Percentiles rank a stretch among this genome's conserved stretches.
Evolutionary conservation across 2,113 vertebrate genomes (phyloP).

Genomic region (Nothoprocta perdicaria): DNA sequence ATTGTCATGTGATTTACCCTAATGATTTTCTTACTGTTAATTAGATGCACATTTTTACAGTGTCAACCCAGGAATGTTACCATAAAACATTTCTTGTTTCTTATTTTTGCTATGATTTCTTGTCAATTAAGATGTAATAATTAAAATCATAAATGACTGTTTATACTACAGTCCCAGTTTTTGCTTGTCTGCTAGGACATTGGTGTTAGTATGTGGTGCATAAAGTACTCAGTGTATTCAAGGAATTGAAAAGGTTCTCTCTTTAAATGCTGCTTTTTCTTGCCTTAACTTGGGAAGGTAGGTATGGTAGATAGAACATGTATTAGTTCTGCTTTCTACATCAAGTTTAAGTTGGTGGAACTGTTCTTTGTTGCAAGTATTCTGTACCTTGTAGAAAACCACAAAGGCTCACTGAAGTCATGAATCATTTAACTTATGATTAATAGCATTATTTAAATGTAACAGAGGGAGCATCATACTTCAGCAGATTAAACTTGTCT

Average conservation of each 20-base stretch:
- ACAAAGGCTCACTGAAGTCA: conserved; percentile 46
- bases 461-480: conserved; percentile 14
- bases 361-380: conserved; percentile 55
- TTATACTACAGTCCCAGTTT: background rate
- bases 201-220: background rate
- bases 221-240: background rate
- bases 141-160: background rate
- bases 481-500: conserved; percentile 62
- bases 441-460: conserved; percentile 62
- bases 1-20: conserved; percentile 4
- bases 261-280: background rate
- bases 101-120: background rate
- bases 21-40: conserved; percentile 35
- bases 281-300: background rate
- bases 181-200: background rate
- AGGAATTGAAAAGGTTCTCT: background rate
- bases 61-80: background rate
- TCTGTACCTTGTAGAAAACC: conserved; percentile 15
- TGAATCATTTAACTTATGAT: conserved; percentile 70
- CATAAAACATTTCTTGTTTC: background rate
- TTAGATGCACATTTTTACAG: conserved; percentile 33
- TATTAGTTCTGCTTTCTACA: background rate
- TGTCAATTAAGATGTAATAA: conserved; percentile 24
- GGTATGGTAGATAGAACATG: background rate
- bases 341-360: conserved; percentile 42